These are phyloP conservation scores for Oryzias dopingdopingensis DNA, from an alignment of 2,797 vertebrate species.

Conservation along the genomic window DNA sequence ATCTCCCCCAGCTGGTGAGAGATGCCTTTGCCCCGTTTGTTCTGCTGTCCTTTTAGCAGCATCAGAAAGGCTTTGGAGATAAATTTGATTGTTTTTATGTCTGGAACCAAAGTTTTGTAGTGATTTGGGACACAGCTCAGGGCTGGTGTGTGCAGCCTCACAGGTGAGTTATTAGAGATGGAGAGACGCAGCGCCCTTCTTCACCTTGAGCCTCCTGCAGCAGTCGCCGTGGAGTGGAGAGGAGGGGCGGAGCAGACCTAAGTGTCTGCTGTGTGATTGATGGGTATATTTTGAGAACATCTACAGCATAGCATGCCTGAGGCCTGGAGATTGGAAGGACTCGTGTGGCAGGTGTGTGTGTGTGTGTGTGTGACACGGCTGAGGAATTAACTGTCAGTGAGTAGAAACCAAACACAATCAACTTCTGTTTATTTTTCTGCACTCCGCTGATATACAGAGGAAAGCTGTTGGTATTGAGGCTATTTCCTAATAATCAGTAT, in stretches of 20 bases:
- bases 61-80: slow-evolving; percentile 7
- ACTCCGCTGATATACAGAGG: slow-evolving; percentile 1
- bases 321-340: slow-evolving; percentile 56
- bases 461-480: slow-evolving; percentile 2
- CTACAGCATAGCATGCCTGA: slow-evolving; percentile 64
- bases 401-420: slow-evolving; percentile 3
- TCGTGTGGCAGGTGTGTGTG: slow-evolving; percentile 41
- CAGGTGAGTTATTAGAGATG: slow-evolving; percentile 50
- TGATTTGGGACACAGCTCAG: not conserved
- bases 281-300: slow-evolving; percentile 69
- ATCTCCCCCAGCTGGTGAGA: slow-evolving; percentile 9
- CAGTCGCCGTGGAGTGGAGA: slow-evolving; percentile 6
- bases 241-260: slow-evolving; percentile 27
- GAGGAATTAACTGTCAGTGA: slow-evolving; percentile 36
- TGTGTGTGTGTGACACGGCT: slow-evolving; percentile 13
- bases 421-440: not conserved
- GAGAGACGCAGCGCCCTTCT: slow-evolving; percentile 44
- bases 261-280: slow-evolving; percentile 66
- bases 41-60: slow-evolving; percentile 16
- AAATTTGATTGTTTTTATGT: not conserved
- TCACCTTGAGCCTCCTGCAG: slow-evolving; percentile 66
- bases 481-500: not conserved
- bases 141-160: slow-evolving; percentile 14
- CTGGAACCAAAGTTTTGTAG: not conserved
- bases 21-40: slow-evolving; percentile 19